Conservation (phyloP, 2,113 vertebrate genomes). For the Podilymbus podiceps region DNA sequence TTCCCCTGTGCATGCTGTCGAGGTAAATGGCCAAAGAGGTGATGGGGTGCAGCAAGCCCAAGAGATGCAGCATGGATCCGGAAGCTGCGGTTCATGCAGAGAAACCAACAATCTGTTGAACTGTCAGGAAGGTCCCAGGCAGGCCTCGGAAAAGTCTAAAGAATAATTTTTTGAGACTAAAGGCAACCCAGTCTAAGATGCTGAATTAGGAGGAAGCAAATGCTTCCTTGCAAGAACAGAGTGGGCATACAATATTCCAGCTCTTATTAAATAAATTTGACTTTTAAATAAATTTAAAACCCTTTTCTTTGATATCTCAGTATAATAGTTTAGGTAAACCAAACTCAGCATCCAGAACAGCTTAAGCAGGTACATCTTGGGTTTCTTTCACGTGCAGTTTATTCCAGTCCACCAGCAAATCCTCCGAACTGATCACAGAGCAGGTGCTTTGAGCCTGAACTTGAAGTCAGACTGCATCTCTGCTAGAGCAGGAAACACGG, state of each 20-base stretch:
- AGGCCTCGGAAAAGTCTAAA: neutral
- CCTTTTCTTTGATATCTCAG: neutral
- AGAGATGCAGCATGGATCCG: neutral
- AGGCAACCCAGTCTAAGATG: neutral
- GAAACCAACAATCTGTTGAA: neutral
- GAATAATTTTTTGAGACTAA: neutral
- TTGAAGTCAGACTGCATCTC: neutral
- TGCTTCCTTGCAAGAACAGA: neutral
- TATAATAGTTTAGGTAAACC: neutral
- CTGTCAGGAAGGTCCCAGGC: neutral
- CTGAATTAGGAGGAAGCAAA: neutral
- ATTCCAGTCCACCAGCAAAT: neutral
- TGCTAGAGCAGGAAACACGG: neutral
- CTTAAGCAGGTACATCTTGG: neutral
- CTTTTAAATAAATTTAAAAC: neutral
- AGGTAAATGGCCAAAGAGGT: neutral
- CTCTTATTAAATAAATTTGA: neutral
- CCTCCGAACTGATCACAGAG: neutral
- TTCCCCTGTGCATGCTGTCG: neutral
- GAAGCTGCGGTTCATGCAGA: neutral
- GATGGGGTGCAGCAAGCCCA: neutral
- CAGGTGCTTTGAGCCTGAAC: neutral
- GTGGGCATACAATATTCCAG: neutral
- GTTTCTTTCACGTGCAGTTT: neutral
- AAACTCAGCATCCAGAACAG: neutral